phyloP scores from a whole-genome alignment of 2,797 vertebrate species.

The Takifugu ocellatus region DNA sequence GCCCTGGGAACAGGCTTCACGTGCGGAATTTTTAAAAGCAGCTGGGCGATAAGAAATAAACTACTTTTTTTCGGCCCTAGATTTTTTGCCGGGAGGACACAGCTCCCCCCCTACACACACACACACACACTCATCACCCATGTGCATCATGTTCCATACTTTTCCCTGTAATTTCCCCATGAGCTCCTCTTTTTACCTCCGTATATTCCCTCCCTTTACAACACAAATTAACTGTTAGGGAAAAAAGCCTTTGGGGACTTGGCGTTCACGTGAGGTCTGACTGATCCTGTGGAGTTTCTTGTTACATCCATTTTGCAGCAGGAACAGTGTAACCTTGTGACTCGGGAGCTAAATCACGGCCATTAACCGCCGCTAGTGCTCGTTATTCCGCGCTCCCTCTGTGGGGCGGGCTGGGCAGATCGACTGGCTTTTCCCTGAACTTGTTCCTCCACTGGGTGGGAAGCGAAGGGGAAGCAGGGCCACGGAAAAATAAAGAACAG shows the following conservation, averaged over 20 bases:
- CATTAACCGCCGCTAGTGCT: constrained; percentile 64
- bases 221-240: constrained; percentile 40
- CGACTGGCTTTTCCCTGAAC: constrained; percentile 68
- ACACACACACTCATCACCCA: too few relatives aligned
- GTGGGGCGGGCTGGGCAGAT: constrained; percentile 55
- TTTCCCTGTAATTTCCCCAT: constrained; percentile 46
- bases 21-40: constrained; percentile 42
- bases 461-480: constrained; percentile 12
- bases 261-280: constrained; percentile 56
- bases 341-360: constrained; percentile 69
- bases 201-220: constrained; percentile 33
- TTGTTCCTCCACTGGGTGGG: constrained; percentile 59
- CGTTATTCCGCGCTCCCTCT: constrained; percentile 66
- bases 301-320: constrained; percentile 66
- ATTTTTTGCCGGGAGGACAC: constrained; percentile 38
- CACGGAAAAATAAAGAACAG: constrained; percentile 14
- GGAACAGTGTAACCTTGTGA: constrained; percentile 68
- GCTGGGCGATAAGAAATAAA: constrained; percentile 40
- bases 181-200: constrained; percentile 23
- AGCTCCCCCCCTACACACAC: constrained; percentile 30
- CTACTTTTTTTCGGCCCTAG: constrained; percentile 33
- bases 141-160: constrained; percentile 30
- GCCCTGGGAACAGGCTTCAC: constrained; percentile 22
- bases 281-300: constrained; percentile 66
- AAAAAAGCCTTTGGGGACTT: constrained; percentile 51